Evolutionary conservation across 2,113 vertebrate genomes (phyloP).

Genomic region (Ariopsis seemanni): DNA sequence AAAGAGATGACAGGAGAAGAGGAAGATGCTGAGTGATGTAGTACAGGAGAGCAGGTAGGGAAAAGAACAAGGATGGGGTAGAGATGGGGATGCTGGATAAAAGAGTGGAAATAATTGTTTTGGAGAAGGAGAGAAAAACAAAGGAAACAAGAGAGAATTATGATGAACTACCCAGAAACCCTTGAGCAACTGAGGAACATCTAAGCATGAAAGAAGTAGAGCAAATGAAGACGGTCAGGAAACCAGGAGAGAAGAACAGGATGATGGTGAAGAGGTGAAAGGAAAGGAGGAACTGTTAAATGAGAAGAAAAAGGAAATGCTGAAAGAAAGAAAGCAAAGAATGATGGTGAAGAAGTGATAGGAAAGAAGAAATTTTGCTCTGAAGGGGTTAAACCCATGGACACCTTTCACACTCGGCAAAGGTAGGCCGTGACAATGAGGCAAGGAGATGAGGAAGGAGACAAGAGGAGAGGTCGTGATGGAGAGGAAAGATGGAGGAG

Average conservation of each 20-base stretch:
- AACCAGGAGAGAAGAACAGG: not conserved
- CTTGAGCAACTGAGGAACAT: not conserved
- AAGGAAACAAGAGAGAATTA: not conserved
- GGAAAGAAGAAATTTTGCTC: too few relatives aligned
- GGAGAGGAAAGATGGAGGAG: constrained; percentile 22
- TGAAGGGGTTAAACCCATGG: not conserved
- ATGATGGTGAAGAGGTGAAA: not conserved
- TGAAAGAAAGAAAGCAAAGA: not conserved
- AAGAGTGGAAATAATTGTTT: too few relatives aligned
- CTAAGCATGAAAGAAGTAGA: not conserved
- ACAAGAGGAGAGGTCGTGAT: constrained; percentile 3
- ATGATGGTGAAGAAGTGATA: not conserved
- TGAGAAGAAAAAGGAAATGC: not conserved
- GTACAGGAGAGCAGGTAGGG: not conserved
- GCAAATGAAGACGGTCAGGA: not conserved
- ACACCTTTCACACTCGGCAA: not conserved
- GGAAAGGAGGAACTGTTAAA: not conserved
- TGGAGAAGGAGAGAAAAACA: not conserved
- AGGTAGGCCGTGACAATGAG: not conserved
- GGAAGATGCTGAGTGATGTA: not conserved
- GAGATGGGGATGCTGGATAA: not conserved
- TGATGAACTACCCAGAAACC: not conserved
- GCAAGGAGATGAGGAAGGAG: not conserved
- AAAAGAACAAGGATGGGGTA: not conserved
- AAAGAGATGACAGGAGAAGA: not conserved